These are phyloP conservation scores for Miniopterus natalensis DNA, from an alignment of 2,113 vertebrate genomes.

Conservation along the genomic window DNA sequence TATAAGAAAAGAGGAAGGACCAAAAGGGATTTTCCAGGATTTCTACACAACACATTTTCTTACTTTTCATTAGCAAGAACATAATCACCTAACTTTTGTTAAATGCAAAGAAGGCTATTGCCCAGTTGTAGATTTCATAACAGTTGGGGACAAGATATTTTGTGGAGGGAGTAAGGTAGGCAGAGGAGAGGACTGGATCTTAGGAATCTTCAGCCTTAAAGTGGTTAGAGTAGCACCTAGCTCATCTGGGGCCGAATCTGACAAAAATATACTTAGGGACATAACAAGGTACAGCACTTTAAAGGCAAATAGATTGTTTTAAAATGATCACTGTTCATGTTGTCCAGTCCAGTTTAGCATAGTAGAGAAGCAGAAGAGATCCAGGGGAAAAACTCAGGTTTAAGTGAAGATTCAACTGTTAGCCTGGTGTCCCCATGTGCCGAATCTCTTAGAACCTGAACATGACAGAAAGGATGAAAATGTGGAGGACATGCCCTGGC, in stretches of 20 bases:
- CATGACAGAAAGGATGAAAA: background rate
- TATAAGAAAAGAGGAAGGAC: background rate
- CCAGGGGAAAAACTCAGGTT: background rate
- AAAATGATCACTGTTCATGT: background rate
- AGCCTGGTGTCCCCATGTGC: background rate
- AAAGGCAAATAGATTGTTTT: background rate
- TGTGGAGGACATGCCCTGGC: rapidly evolving
- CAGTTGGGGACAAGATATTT: background rate
- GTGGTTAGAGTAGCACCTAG: background rate
- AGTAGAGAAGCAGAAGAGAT: background rate
- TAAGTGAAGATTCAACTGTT: background rate
- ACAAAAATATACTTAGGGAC: background rate
- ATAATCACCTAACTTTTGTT: background rate
- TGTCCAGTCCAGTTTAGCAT: background rate
- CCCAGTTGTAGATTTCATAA: background rate
- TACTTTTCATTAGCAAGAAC: background rate
- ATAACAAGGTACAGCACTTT: background rate
- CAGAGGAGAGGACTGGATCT: background rate
- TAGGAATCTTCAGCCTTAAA: background rate
- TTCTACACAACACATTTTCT: background rate
- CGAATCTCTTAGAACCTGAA: background rate
- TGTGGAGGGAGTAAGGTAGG: background rate
- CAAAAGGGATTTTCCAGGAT: background rate
- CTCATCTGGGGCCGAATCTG: background rate
- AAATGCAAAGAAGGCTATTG: background rate